Conservation (phyloP, 2,888 invertebrate genomes). For the Eupithecia abbreviata region DNA sequence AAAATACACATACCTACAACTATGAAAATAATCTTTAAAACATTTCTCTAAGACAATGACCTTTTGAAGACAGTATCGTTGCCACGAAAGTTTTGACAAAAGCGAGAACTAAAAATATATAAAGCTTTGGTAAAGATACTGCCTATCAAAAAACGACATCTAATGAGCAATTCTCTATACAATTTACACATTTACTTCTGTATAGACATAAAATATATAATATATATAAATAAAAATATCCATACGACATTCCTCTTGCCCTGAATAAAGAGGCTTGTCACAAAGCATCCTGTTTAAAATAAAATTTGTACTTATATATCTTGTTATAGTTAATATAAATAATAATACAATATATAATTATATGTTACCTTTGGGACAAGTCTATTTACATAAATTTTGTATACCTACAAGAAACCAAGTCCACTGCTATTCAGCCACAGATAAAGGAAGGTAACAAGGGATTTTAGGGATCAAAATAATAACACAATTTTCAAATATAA, state of each 20-base stretch:
- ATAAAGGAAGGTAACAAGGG: constrained; percentile 44
- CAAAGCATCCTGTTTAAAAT: constrained; percentile 66
- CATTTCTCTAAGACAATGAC: constrained; percentile 70
- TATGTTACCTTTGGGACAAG: constrained; percentile 80
- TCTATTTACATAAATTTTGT: constrained; percentile 64
- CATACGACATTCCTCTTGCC: constrained; percentile 64
- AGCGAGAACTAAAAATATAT: constrained; percentile 41
- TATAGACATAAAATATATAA: constrained; percentile 55
- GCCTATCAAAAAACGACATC: constrained; percentile 77
- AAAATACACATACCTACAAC: constrained; percentile 83
- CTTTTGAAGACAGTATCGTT: constrained; percentile 75
- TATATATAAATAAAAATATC: constrained; percentile 51
- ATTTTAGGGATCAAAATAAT: constrained; percentile 8
- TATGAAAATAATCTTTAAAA: constrained; percentile 73
- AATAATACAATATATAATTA: constrained; percentile 18
- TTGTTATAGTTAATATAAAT: constrained; percentile 42
- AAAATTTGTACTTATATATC: constrained; percentile 52
- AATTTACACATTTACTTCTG: constrained; percentile 74
- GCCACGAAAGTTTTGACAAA: constrained; percentile 48
- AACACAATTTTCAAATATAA: constrained; percentile 4
- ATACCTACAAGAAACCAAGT: constrained; percentile 82
- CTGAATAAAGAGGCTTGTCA: constrained; percentile 71
- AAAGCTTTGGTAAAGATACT: constrained; percentile 70
- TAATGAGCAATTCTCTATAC: constrained; percentile 78
- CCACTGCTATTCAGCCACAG: constrained; percentile 82